Evolutionary conservation across 2,113 vertebrate genomes (phyloP).

Genomic region (Indicator maculatus): DNA sequence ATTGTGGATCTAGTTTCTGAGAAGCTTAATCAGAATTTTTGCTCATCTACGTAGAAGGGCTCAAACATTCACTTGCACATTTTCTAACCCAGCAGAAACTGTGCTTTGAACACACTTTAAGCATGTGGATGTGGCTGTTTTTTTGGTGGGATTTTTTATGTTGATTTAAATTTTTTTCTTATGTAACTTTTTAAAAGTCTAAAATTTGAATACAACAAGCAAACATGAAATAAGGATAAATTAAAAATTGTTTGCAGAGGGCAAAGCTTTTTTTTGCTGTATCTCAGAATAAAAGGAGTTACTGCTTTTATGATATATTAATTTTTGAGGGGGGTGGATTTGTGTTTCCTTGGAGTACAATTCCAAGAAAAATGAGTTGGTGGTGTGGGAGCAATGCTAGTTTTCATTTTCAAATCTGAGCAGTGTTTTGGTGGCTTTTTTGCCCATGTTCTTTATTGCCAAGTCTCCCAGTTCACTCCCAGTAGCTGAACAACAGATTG

Average conservation of each 20-base stretch:
- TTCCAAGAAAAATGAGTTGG: neutral
- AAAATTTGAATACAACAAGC: neutral
- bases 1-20: neutral
- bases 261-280: neutral
- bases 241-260: neutral
- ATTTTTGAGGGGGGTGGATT: neutral
- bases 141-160: neutral
- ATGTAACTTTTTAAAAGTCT: neutral
- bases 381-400: neutral
- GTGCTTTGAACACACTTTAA: neutral
- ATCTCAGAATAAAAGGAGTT: neutral
- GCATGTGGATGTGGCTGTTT: rapidly evolving
- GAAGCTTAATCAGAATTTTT: neutral
- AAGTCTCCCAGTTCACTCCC: neutral
- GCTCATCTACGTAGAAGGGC: neutral
- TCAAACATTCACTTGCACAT: neutral
- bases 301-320: neutral
- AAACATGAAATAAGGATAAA: neutral
- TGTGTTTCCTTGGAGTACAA: neutral
- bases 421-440: neutral
- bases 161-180: neutral
- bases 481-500: neutral
- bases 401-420: neutral
- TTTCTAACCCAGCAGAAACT: neutral
- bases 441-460: neutral